Evolutionary conservation across 2,888 invertebrate genomes (phyloP).

Genomic region (Bursaphelenchus okinawaensis): DNA sequence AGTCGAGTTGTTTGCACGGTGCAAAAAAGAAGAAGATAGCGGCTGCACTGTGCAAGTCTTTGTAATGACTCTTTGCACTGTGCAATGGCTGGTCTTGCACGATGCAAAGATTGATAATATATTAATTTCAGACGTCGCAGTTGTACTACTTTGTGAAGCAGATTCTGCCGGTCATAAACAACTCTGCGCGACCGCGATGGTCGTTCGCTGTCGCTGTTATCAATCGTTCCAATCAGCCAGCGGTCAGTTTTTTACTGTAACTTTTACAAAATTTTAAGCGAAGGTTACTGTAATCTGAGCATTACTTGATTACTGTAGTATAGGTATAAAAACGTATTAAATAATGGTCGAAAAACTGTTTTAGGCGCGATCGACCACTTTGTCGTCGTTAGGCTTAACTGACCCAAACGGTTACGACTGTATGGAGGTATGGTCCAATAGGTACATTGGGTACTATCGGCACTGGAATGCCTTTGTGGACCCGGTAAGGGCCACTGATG

Average conservation of each 20-base stretch:
- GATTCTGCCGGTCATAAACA: slow-evolving; percentile 34
- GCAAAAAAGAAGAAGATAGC: too few species aligned
- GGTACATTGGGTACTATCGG: slow-evolving; percentile 17
- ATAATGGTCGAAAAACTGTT: too few species aligned
- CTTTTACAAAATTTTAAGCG: background rate
- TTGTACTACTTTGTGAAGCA: slow-evolving; percentile 35
- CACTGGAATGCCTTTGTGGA: slow-evolving; percentile 7
- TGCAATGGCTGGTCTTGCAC: too few species aligned
- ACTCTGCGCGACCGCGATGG: slow-evolving; percentile 14
- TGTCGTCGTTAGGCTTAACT: slow-evolving; percentile 30
- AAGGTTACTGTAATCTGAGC: too few species aligned
- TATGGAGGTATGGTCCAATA: slow-evolving; percentile 34
- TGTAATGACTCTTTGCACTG: too few species aligned
- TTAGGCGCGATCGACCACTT: background rate
- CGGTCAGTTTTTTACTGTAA: slow-evolving; percentile 18
- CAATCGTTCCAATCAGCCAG: slow-evolving; percentile 31
- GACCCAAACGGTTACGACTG: slow-evolving; percentile 38
- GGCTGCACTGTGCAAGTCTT: too few species aligned
- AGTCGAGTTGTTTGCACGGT: too few species aligned
- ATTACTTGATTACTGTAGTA: too few species aligned
- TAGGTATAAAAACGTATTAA: too few species aligned
- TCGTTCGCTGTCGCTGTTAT: slow-evolving; percentile 51
- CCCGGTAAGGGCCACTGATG: background rate
- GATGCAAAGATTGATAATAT: too few species aligned
- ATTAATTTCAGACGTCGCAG: slow-evolving; percentile 13